A percentile compares a stretch with the other conserved stretches of the same genome.
Evolutionary conservation across 2,888 invertebrate species (phyloP).

Genomic region (Myopa testacea): DNA sequence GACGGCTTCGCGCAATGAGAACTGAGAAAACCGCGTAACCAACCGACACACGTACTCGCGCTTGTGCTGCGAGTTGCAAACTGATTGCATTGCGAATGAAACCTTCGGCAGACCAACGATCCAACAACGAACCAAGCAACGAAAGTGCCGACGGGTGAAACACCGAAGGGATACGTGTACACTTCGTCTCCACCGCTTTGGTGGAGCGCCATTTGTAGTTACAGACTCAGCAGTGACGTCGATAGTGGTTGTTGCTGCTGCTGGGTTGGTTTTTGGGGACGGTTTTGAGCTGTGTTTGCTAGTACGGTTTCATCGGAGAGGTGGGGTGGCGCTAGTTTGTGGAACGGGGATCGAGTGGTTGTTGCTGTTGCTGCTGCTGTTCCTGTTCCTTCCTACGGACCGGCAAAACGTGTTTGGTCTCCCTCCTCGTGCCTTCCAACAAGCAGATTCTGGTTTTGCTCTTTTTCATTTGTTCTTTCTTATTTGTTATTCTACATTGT

Average conservation of each 20-base stretch:
- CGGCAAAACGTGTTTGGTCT: slow-evolving; percentile 46
- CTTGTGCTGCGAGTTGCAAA: slow-evolving; percentile 28
- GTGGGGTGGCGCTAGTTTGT: not conserved
- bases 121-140: not conserved
- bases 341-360: slow-evolving; percentile 12
- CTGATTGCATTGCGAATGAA: slow-evolving; percentile 27
- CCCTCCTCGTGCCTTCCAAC: slow-evolving; percentile 4
- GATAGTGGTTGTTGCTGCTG: slow-evolving; percentile 2
- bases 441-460: slow-evolving; percentile 8
- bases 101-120: slow-evolving; percentile 10
- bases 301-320: not conserved
- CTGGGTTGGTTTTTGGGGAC: not conserved
- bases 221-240: slow-evolving; percentile 3
- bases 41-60: slow-evolving; percentile 23
- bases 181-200: slow-evolving; percentile 19
- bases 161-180: slow-evolving; percentile 32
- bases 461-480: not conserved
- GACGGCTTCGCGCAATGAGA: not conserved
- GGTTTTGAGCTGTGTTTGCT: not conserved
- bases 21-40: not conserved
- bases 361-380: not conserved
- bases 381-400: not conserved
- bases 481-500: not conserved
- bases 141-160: slow-evolving; percentile 24
- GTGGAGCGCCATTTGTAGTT: not conserved